Evolutionary conservation across 2,797 vertebrate species (phyloP), one percentile per base, ranked within the genome.

Genomic region (Poecilia wingei): DNA sequence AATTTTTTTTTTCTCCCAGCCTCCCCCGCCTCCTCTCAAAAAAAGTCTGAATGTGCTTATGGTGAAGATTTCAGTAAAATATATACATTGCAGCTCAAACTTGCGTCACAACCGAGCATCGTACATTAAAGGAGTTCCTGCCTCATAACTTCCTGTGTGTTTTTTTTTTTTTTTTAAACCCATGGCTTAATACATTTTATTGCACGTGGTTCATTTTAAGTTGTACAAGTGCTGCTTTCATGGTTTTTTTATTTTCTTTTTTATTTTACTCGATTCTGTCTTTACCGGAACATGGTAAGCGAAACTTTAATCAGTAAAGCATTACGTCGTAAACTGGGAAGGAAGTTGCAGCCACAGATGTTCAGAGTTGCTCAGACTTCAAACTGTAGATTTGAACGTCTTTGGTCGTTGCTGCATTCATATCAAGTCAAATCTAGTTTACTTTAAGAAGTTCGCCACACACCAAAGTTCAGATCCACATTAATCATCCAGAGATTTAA

Each of bases 341-440:
- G 64, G 20, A 43, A 12, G 39, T 4, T 66, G 61, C 61, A 36
- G 31, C 16, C 16, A 39, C 61, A 66, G 61, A 66, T 41, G 64
- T 25, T 25, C 10, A 25, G 36, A 12, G 36, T 13, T 31, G 64
- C 4, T 68, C 64, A 5, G 36, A 13, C 9, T 39, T 25, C 20
- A 12, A 22, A 68, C 36, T 10, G 22, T 41, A 5, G 20, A 14
- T n/a, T 41, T 55, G 49, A 25, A 39, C 14, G 22, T 79, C 66
- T 64, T 79, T 74, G 51, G 72, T 51, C 6, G 33, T 6, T 53
- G 33, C 72, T 39, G 49, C 64, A 2, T 55, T 74, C 36, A n/a
- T 16, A 41, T 74, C 16, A 1, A 25, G n/a, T 55, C 16, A 53
- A 22, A 51, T 64, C 31, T 36, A 64, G 6, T 20, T 59, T 18